Evolutionary conservation across 2,888 invertebrate genomes (phyloP), one percentile per base, ranked within the genome.

Genomic region (Dicycla oo): DNA sequence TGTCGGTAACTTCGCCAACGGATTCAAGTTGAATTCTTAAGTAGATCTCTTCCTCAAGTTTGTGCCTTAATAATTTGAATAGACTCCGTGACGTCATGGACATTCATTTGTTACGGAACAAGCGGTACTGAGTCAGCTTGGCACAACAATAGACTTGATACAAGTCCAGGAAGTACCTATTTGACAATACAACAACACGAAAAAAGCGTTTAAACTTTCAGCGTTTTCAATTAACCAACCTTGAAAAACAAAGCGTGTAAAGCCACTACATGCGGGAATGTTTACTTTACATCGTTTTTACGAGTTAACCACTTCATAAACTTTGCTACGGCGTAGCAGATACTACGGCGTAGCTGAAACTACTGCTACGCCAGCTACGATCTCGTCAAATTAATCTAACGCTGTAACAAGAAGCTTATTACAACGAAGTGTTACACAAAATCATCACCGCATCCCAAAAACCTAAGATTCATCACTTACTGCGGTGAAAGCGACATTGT

Each of bases 401-500:
- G n/a, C 34, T 34, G 13, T 13, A 57, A 34, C 4, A 34, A n/a
- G 4, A 34, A 34, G 7, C 3, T 4, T 15, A 15, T 15, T 53
- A 23, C 23, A 53, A 3, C 15, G 8, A 38, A 38, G 7, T 38
- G 3, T 53, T 15, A n/a, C 15, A 57, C 38, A 60, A 61, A 43
- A 43, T 30, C 23, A 65, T 40, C 51, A 65, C 49, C 47, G 20
- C 43, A 62, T 60, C 45, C 45, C 51, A 54, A 63, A 65, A 51
- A 62, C n/a, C 23, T 75, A 66, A 71, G n/a, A n/a, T n/a, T 67
- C 69, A 67, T 70, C 65, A 63, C 38, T 58, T 15, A 71, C 38
- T 61, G 65, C 62, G 40, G 56, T 30, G 61, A 65, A 64, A 71
- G 53, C 40, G 67, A 78, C 79, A 75, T 43, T 80, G 70, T 78